Evolutionary conservation across 2,113 vertebrate species (phyloP).

Genomic region (Columbina picui): DNA sequence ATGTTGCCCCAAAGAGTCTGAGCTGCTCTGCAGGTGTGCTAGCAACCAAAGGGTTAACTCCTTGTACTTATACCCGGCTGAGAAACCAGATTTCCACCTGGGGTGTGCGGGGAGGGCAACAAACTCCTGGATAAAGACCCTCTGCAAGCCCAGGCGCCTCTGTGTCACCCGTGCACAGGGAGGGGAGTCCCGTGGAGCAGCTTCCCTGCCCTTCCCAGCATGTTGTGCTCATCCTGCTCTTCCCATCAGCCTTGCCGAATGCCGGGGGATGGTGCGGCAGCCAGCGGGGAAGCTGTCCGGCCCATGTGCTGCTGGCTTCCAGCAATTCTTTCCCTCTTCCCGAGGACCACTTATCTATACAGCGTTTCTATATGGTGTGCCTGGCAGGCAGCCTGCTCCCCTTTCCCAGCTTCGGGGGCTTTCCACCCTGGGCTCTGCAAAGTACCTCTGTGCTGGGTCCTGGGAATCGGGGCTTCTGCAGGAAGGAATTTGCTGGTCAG

Average conservation of each 20-base stretch:
- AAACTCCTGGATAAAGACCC: background rate
- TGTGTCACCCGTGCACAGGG: fast-evolving
- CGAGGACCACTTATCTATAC: fast-evolving
- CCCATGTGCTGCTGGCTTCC: background rate
- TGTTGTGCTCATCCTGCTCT: background rate
- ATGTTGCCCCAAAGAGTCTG: fast-evolving
- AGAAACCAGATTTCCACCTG: background rate
- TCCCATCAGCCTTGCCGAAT: background rate
- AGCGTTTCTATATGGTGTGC: background rate
- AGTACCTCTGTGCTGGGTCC: background rate
- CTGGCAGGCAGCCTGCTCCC: background rate
- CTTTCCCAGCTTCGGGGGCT: constrained; percentile 37
- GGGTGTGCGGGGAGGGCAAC: fast-evolving
- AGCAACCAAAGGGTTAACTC: background rate
- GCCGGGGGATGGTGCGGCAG: fast-evolving
- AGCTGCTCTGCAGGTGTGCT: background rate
- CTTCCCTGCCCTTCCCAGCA: background rate
- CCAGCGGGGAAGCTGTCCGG: background rate
- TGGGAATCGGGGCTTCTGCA: constrained; percentile 6
- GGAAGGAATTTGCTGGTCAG: constrained; percentile 56
- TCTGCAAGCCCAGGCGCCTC: background rate
- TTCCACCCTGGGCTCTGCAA: background rate
- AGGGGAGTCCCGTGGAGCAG: background rate
- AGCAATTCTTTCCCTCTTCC: constrained; percentile 3
- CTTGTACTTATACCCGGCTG: background rate